Evolutionary conservation across 2,797 vertebrate genomes (phyloP).

Genomic region (Arrhamphus sclerolepis): DNA sequence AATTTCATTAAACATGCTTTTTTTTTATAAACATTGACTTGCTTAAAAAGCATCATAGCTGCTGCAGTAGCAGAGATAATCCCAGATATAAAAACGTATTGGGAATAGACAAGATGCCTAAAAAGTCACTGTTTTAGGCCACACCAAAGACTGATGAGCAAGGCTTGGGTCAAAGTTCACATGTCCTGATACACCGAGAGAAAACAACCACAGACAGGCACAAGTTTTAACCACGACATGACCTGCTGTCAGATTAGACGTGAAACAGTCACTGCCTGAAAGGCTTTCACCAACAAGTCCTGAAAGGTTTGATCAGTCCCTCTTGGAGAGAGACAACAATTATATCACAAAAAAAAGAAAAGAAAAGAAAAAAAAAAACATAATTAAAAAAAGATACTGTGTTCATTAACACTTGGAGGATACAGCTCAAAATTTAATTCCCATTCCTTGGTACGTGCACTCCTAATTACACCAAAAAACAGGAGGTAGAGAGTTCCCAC

Average conservation of each 20-base stretch:
- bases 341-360: slow-evolving; percentile 41
- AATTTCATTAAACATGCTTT: slow-evolving; percentile 65
- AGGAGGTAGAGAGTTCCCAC: slow-evolving; percentile 53
- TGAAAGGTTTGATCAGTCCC: slow-evolving; percentile 54
- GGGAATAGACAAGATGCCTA: slow-evolving; percentile 67
- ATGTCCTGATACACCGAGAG: slow-evolving; percentile 76
- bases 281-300: slow-evolving; percentile 56
- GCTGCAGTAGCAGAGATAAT: slow-evolving; percentile 49
- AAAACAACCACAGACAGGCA: slow-evolving; percentile 83
- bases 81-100: slow-evolving; percentile 64
- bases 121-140: slow-evolving; percentile 71
- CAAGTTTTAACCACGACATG: slow-evolving; percentile 78
- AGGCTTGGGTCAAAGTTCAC: slow-evolving; percentile 71
- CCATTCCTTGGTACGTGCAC: slow-evolving; percentile 27
- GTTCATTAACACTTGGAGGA: slow-evolving; percentile 52
- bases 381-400: slow-evolving; percentile 49
- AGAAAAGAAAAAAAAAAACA: slow-evolving; percentile 23
- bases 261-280: slow-evolving; percentile 81
- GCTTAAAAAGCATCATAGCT: slow-evolving; percentile 29
- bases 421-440: slow-evolving; percentile 56
- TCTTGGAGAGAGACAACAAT: slow-evolving; percentile 57
- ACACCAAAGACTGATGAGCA: slow-evolving; percentile 73
- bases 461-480: slow-evolving; percentile 37
- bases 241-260: slow-evolving; percentile 68
- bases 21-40: slow-evolving; percentile 61